A percentile compares a stretch with the other conserved stretches of the same genome.
These are phyloP conservation scores for Chlorocebus sabaeus DNA, from an alignment of 2,113 vertebrate species.

Conservation along the genomic window DNA sequence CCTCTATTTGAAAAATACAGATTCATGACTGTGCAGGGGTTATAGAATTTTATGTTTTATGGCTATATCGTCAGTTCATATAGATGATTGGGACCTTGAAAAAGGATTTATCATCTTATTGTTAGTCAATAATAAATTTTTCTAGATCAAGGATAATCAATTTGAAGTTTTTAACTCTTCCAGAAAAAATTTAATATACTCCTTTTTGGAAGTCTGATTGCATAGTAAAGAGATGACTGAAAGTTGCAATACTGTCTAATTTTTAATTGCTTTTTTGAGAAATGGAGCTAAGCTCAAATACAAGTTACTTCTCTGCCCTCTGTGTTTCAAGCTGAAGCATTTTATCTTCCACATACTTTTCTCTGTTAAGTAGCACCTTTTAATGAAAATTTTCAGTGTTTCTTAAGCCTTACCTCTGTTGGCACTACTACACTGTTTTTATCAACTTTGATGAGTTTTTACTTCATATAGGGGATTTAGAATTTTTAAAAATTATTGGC, in stretches of 20 bases:
- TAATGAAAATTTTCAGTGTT: not conserved
- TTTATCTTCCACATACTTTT: not conserved
- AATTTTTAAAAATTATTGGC: not conserved
- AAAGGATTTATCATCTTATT: not conserved
- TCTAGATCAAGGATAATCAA: not conserved
- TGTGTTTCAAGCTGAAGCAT: not conserved
- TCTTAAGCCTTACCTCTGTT: not conserved
- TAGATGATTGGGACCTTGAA: not conserved
- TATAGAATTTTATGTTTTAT: not conserved
- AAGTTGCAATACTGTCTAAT: not conserved
- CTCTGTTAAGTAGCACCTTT: not conserved
- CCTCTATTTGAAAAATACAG: not conserved
- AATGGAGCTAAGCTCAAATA: not conserved
- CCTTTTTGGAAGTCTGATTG: not conserved
- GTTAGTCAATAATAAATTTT: conserved; percentile 3
- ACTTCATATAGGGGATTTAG: not conserved
- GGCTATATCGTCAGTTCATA: not conserved
- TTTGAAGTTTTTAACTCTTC: not conserved
- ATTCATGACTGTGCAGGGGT: not conserved
- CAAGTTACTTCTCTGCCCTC: not conserved
- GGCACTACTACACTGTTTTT: not conserved
- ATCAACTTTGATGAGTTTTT: not conserved
- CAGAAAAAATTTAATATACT: not conserved
- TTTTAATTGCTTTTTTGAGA: conserved; percentile 18
- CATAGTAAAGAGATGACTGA: not conserved